Evolutionary conservation across 2,888 invertebrate species (phyloP).

Genomic region (Ichneumoninae sp.): DNA sequence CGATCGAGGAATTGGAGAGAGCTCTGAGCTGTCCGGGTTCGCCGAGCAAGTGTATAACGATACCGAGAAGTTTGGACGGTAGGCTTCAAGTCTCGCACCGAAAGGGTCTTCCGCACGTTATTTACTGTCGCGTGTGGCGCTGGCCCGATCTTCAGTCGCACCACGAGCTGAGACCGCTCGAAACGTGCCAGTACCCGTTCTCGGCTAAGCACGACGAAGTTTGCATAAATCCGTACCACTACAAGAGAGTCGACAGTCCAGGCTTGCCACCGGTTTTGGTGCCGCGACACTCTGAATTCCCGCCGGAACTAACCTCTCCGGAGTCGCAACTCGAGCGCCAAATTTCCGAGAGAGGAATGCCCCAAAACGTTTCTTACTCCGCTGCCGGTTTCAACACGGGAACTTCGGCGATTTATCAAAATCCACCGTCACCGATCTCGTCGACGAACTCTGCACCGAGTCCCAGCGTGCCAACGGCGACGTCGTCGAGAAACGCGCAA

Average conservation of each 20-base stretch:
- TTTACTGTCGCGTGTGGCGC: slow-evolving; percentile 99
- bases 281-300: slow-evolving; percentile 98
- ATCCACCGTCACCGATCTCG: slow-evolving; percentile 87
- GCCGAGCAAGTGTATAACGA: slow-evolving; percentile 98
- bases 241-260: slow-evolving; percentile 98
- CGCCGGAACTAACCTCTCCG: slow-evolving; percentile 94
- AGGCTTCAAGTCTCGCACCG: slow-evolving; percentile 98
- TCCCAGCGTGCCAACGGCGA: not conserved
- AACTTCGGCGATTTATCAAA: slow-evolving; percentile 79
- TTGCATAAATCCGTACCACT: slow-evolving; percentile 99
- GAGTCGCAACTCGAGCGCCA: slow-evolving; percentile 95
- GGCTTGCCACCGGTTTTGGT: slow-evolving; percentile 99
- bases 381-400: slow-evolving; percentile 91
- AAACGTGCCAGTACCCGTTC: slow-evolving; percentile 97
- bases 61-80: slow-evolving; percentile 97
- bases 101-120: slow-evolving; percentile 99
- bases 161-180: slow-evolving; percentile 98
- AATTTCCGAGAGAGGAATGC: slow-evolving; percentile 88
- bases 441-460: slow-evolving; percentile 80
- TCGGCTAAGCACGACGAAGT: slow-evolving; percentile 99
- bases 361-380: slow-evolving; percentile 96
- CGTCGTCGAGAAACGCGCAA: not conserved
- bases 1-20: slow-evolving; percentile 91
- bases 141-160: slow-evolving; percentile 99
- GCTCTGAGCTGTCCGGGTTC: slow-evolving; percentile 97